A percentile compares a stretch with the other conserved stretches of the same genome.
These are phyloP conservation scores for Microtus oregoni DNA, from an alignment of 2,113 vertebrate genomes.

Conservation along the genomic window DNA sequence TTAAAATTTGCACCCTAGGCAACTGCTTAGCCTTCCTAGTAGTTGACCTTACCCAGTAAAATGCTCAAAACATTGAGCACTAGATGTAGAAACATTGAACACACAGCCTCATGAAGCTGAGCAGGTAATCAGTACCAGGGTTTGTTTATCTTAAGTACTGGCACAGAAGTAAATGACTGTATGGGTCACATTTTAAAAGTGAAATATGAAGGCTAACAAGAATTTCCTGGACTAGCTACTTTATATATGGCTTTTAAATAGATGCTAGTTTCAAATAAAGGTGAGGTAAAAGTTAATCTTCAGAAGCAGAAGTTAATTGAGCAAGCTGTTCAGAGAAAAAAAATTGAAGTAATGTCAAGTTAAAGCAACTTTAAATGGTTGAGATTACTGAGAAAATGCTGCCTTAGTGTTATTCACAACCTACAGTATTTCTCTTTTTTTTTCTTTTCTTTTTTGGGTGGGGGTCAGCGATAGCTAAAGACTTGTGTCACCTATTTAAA, in stretches of 20 bases:
- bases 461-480: accelerated
- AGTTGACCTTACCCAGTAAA: no score
- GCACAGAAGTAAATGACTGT: no score
- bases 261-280: neutral
- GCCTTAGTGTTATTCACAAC: neutral
- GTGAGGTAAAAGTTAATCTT: neutral
- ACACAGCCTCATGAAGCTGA: neutral
- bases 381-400: neutral
- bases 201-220: neutral
- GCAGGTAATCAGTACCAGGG: neutral
- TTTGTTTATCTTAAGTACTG: neutral
- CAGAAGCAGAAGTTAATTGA: neutral
- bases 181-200: neutral
- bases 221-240: neutral
- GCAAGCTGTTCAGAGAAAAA: neutral
- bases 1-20: neutral
- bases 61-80: no score
- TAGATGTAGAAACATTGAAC: neutral
- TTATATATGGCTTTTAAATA: neutral
- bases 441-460: neutral
- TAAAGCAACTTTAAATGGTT: neutral
- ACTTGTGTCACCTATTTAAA: neutral
- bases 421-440: neutral
- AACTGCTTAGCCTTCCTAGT: accelerated
- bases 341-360: neutral